Evolutionary conservation across 2,888 invertebrate genomes (phyloP).

Genomic region (Automeris io): DNA sequence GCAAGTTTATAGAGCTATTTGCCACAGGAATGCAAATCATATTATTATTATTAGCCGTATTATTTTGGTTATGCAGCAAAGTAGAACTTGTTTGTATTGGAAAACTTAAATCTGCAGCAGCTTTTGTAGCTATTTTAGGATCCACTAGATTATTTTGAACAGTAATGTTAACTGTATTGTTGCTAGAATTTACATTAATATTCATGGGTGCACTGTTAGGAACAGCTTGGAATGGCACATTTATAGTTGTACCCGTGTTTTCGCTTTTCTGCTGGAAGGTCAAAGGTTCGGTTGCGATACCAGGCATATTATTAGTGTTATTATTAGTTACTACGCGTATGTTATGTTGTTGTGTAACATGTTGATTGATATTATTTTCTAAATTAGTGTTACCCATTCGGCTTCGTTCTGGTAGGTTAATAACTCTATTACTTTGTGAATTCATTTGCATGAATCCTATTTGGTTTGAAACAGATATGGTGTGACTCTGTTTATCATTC

Average conservation of each 20-base stretch:
- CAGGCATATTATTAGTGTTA: constrained; percentile 44
- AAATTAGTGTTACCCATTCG: constrained; percentile 51
- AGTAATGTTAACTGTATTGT: constrained; percentile 69
- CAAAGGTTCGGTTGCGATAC: constrained; percentile 49
- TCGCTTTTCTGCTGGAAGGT: constrained; percentile 64
- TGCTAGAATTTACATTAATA: constrained; percentile 70
- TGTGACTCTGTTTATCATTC: constrained; percentile 61
- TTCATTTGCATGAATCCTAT: constrained; percentile 70
- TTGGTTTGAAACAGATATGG: constrained; percentile 63
- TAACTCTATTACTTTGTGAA: constrained; percentile 60
- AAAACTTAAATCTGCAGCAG: constrained; percentile 57
- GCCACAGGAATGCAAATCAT: constrained; percentile 68
- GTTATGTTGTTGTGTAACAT: constrained; percentile 65
- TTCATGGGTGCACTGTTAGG: constrained; percentile 73
- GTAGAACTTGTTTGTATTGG: constrained; percentile 55
- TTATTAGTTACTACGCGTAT: constrained; percentile 68
- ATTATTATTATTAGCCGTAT: constrained; percentile 44
- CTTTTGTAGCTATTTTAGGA: constrained; percentile 67
- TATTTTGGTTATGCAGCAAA: constrained; percentile 54
- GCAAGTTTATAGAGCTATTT: constrained; percentile 65
- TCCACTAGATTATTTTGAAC: constrained; percentile 71
- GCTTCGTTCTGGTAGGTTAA: constrained; percentile 65
- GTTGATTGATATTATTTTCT: constrained; percentile 56
- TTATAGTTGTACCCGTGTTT: constrained; percentile 63
- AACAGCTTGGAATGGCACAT: constrained; percentile 71